Evolutionary conservation across 2,888 invertebrate genomes (phyloP).

Genomic region (Melieria crassipennis): DNA sequence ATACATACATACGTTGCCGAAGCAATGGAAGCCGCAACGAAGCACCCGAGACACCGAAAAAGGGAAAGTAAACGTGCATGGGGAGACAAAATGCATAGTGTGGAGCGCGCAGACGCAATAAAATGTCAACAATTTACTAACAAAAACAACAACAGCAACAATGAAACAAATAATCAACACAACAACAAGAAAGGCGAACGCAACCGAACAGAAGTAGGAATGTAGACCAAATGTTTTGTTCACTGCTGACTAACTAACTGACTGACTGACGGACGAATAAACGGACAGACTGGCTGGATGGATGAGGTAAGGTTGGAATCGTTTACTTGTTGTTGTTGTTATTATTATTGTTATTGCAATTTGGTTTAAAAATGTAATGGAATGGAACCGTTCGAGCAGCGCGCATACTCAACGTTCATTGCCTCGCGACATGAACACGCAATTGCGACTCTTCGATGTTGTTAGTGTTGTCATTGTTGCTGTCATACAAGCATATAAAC

Average conservation of each 20-base stretch:
- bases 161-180: background rate
- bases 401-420: too few relatives aligned
- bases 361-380: background rate
- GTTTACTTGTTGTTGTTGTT: constrained; percentile 1
- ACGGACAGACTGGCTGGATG: background rate
- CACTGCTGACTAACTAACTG: background rate
- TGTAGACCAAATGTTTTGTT: constrained; percentile 12
- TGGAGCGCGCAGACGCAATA: background rate
- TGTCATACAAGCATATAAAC: too few relatives aligned
- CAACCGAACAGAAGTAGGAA: background rate
- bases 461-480: too few relatives aligned
- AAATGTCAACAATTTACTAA: constrained; percentile 7
- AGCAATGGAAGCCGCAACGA: too few relatives aligned
- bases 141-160: constrained; percentile 9
- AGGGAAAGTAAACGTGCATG: background rate
- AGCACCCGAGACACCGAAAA: background rate
- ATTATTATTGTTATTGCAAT: constrained; percentile 1
- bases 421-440: too few relatives aligned
- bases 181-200: background rate
- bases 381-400: background rate
- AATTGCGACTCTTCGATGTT: too few relatives aligned
- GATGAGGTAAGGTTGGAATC: background rate
- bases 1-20: too few relatives aligned
- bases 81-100: too few relatives aligned
- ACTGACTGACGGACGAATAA: too few relatives aligned